phyloP scores from a whole-genome alignment of 2,888 invertebrate species.

The Neelides folsomi region DNA sequence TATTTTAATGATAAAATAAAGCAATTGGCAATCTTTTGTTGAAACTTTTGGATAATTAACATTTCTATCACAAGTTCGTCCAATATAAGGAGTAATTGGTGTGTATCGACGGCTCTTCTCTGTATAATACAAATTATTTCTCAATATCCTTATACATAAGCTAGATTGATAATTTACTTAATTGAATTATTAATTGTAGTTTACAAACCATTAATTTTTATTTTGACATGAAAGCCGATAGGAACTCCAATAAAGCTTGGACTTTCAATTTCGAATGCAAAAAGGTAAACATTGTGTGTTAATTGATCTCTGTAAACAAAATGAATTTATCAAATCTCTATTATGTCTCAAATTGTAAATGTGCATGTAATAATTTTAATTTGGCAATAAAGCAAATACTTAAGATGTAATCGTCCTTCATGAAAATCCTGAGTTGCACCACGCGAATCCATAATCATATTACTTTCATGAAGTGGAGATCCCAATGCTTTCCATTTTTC shows the following conservation, averaged over 20 bases:
- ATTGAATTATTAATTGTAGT: too few relatives aligned
- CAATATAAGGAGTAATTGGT: too few relatives aligned
- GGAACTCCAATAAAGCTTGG: conserved; percentile 20
- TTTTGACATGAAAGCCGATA: conserved; percentile 24
- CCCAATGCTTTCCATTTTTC: conserved; percentile 22
- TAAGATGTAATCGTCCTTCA: background rate
- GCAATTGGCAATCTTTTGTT: background rate
- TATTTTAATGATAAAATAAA: conserved; percentile 25
- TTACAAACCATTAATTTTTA: background rate
- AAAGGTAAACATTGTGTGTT: conserved; percentile 14
- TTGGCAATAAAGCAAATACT: conserved; percentile 9
- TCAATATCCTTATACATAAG: too few relatives aligned
- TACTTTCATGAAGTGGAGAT: conserved; percentile 14
- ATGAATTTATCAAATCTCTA: too few relatives aligned
- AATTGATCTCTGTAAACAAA: conserved; percentile 9
- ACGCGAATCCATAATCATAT: conserved; percentile 17
- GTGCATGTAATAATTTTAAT: background rate
- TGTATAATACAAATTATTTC: too few relatives aligned
- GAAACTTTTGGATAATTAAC: too few relatives aligned
- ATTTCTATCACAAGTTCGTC: too few relatives aligned
- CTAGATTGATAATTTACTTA: too few relatives aligned
- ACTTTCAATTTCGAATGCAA: conserved; percentile 11
- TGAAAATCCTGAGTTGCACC: conserved; percentile 18
- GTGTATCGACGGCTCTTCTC: too few relatives aligned
- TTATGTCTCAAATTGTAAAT: too few relatives aligned